phyloP scores from a whole-genome alignment of 2,113 vertebrate species.

The Oncorhynchus masou region DNA sequence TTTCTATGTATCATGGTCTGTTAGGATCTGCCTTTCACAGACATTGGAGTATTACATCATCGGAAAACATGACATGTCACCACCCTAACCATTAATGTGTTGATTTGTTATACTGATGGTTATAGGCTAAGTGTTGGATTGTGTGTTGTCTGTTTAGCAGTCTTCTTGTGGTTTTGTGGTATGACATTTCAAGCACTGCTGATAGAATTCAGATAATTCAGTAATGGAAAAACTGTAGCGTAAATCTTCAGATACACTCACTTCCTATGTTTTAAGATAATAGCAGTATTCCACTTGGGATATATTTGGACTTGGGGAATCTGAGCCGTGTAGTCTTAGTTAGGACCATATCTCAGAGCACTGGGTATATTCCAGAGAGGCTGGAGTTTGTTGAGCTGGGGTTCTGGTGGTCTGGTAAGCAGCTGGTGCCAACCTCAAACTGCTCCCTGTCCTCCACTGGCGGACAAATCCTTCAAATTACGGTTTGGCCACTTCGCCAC shows the following conservation, averaged over 20 bases:
- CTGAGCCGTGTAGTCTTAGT: too few relatives aligned
- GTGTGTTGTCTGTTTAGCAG: background rate
- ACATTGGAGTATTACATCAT: background rate
- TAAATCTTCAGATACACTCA: too few relatives aligned
- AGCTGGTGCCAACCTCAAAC: constrained; percentile 44
- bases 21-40: background rate
- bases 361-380: constrained; percentile 9
- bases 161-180: background rate
- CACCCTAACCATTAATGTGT: constrained; percentile 3
- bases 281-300: background rate
- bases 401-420: constrained; percentile 36
- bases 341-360: background rate
- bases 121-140: background rate
- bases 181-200: too few relatives aligned
- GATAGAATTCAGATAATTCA: too few relatives aligned
- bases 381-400: constrained; percentile 37
- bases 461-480: constrained; percentile 47
- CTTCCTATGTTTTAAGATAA: too few relatives aligned
- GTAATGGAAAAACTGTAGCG: too few relatives aligned
- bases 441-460: constrained; percentile 37
- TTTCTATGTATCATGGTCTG: background rate
- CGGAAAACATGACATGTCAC: constrained; percentile 11
- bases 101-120: constrained; percentile 1
- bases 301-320: background rate
- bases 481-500: constrained; percentile 43